Conservation (phyloP, 2,113 vertebrate species). For the Podarcis raffonei region DNA sequence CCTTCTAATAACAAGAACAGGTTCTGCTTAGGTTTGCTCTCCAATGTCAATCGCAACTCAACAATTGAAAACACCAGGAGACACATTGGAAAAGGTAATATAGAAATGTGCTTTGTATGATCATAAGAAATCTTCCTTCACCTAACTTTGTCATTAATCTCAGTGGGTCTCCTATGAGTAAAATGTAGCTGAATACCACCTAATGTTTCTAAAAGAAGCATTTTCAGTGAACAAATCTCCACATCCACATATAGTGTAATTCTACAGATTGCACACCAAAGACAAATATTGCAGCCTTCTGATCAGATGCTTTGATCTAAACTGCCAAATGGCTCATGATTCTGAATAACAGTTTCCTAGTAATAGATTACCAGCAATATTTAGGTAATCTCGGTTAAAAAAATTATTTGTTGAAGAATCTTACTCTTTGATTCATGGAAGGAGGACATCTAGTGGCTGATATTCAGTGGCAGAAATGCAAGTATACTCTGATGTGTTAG, state of each 20-base stretch:
- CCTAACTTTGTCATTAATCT: no score
- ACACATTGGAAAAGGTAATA: constrained; percentile 94
- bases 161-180: no score
- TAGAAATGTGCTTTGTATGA: neutral
- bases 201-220: no score
- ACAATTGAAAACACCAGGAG: constrained; percentile 95
- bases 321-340: neutral
- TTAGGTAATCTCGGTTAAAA: neutral
- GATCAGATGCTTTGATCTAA: neutral
- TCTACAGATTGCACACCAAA: neutral
- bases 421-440: constrained; percentile 6
- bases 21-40: constrained; percentile 94
- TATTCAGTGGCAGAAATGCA: neutral
- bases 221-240: no score
- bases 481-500: neutral
- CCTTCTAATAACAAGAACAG: constrained; percentile 97
- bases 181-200: neutral
- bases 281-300: neutral
- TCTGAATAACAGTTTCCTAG: no score
- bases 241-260: no score
- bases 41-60: constrained; percentile 96
- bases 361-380: neutral
- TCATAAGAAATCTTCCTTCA: fast-evolving
- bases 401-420: neutral
- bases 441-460: constrained; percentile 75